These are phyloP conservation scores for Cecropterus lyciades DNA, from an alignment of 1,140 invertebrate species.

Conservation along the genomic window DNA sequence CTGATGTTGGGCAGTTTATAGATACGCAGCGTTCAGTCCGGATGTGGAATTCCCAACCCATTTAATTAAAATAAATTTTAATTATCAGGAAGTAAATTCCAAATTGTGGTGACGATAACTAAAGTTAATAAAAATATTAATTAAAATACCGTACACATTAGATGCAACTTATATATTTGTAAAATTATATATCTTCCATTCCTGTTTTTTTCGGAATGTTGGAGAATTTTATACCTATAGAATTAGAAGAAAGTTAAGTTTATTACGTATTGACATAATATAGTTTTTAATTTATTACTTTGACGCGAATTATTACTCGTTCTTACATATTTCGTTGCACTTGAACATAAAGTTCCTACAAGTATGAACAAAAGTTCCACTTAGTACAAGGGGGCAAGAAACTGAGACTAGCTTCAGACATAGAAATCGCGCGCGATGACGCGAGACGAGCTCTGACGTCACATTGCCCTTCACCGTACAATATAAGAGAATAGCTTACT, in stretches of 20 bases:
- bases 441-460: constrained; percentile 41
- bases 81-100: not conserved
- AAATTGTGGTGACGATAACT: not conserved
- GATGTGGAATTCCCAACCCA: constrained; percentile 1
- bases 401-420: constrained; percentile 4
- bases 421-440: constrained; percentile 36
- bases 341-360: no score
- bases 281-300: no score
- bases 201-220: no score
- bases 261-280: no score
- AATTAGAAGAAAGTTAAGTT: no score
- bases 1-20: constrained; percentile 37
- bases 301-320: no score
- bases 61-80: not conserved
- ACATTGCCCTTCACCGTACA: constrained; percentile 38
- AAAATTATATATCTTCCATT: no score
- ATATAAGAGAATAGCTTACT: constrained; percentile 15
- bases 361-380: not conserved
- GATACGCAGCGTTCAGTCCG: constrained; percentile 1
- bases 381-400: constrained; percentile 26
- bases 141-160: not conserved
- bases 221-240: no score
- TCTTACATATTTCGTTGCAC: no score
- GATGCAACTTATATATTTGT: no score
- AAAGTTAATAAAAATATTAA: not conserved